Evolutionary conservation across 2,888 invertebrate species (phyloP), one percentile per base, ranked within the genome.

Genomic region (Zonitis immaculata): DNA sequence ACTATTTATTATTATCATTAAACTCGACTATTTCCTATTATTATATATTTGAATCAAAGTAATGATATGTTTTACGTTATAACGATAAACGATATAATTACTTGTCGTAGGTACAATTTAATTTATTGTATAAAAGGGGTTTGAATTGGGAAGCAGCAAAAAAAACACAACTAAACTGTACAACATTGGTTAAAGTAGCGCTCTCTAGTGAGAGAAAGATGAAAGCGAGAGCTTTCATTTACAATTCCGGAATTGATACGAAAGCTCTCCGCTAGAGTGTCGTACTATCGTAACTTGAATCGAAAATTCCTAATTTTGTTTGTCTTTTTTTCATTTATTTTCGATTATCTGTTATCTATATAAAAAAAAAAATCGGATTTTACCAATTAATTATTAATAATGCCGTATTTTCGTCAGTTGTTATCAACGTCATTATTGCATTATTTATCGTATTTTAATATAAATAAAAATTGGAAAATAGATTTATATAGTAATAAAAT

Each of bases 1-100:
- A 71, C 73, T 72, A 70, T 72, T 73, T 73, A 73, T 69, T 70
- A n/a, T n/a, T n/a, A n/a, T n/a, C n/a, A n/a, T n/a, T n/a, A n/a
- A 71, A 71, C 63, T 66, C 32, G 32, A 32, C 32, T 64, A 28
- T 32, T 62, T 57, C 51, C 65, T 54, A 64, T 68, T 68, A 66
- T 68, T 52, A 49, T n/a, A n/a, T n/a, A n/a, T n/a, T n/a, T n/a
- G n/a, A n/a, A n/a, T n/a, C n/a, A n/a, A n/a, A n/a, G n/a, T n/a
- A 56, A 57, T 60, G n/a, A 14, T 42, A 22, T 43, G 12, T 43
- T 20, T n/a, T n/a, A n/a, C 20, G 6, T 3, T 4, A 12, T 11
- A 44, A 26, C 22, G 14, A 26, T 26, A 44, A 44, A 44, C n/a
- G 18, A 26, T 25, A 45, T 26, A 25, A 27, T 44, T 27, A 16